A percentile compares a stretch with the other conserved stretches of the same genome.
These are phyloP conservation scores for Alces alces DNA, from an alignment of 2,113 vertebrate species.

Conservation along the genomic window DNA sequence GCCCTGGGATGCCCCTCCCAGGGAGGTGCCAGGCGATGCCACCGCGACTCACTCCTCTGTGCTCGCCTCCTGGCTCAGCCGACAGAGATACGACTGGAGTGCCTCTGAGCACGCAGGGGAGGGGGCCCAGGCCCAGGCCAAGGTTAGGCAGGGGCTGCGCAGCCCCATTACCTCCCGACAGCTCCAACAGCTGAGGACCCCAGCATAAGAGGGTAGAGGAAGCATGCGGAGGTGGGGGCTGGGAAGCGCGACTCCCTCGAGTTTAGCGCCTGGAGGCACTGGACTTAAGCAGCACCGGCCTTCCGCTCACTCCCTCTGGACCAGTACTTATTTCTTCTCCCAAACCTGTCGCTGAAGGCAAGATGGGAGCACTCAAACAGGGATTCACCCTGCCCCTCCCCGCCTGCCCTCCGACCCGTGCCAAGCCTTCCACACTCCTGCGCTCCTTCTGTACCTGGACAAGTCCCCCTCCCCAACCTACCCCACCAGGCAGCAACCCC, in stretches of 20 bases:
- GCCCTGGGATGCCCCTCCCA: background rate
- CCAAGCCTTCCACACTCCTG: too few species aligned
- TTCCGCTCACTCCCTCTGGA: background rate
- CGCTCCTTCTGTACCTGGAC: too few species aligned
- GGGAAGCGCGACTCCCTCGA: background rate
- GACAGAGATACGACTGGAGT: background rate
- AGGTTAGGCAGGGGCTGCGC: background rate
- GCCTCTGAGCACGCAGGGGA: background rate
- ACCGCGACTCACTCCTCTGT: background rate
- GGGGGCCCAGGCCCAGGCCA: background rate
- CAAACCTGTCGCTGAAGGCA: background rate
- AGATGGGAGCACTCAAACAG: background rate
- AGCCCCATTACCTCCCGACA: accelerated
- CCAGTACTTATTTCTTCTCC: background rate
- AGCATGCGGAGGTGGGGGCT: background rate
- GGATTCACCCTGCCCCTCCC: background rate
- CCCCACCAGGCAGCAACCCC: too few species aligned
- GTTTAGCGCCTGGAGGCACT: background rate
- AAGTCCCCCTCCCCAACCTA: too few species aligned
- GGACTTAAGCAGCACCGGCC: background rate
- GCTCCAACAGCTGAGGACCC: background rate
- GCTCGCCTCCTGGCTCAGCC: background rate
- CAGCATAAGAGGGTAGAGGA: background rate
- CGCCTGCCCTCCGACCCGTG: too few species aligned
- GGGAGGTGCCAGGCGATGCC: background rate